Percentiles rank a stretch among this genome's conserved stretches.
These are phyloP conservation scores for Drosophila fulvimacula DNA, from an alignment of 2,888 invertebrate species.

Conservation along the genomic window DNA sequence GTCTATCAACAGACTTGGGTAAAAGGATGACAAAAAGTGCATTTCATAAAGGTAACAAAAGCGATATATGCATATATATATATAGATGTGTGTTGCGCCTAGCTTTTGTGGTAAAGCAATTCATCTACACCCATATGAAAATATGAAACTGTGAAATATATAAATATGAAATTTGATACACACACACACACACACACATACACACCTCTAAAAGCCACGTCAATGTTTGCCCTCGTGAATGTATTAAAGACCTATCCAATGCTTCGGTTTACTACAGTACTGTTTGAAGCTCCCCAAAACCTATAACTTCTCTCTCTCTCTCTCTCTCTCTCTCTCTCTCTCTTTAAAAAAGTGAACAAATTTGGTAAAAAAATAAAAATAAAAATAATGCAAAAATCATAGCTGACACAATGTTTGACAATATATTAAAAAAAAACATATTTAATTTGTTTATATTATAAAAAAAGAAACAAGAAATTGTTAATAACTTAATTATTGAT, in stretches of 20 bases:
- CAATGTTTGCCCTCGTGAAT: constrained; percentile 57
- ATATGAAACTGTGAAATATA: background rate
- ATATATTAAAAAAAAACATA: constrained; percentile 41
- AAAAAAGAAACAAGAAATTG: constrained; percentile 58
- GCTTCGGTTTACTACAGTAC: constrained; percentile 39
- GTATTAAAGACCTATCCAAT: constrained; percentile 36
- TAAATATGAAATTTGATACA: constrained; percentile 21
- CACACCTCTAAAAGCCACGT: constrained; percentile 36
- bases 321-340: constrained; percentile 3
- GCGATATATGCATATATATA: constrained; percentile 16
- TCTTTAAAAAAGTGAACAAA: constrained; percentile 48
- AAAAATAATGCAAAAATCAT: constrained; percentile 79
- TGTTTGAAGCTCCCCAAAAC: constrained; percentile 38
- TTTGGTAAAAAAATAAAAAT: constrained; percentile 34
- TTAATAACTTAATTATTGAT: constrained; percentile 72
- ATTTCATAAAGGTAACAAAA: constrained; percentile 72
- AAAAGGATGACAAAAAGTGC: constrained; percentile 59
- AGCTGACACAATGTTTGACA: constrained; percentile 85
- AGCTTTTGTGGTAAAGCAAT: constrained; percentile 70
- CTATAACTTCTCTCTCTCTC: constrained; percentile 18
- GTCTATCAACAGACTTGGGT: constrained; percentile 75
- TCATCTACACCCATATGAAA: constrained; percentile 40
- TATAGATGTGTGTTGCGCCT: constrained; percentile 36
- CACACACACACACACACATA: background rate
- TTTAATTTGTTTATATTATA: constrained; percentile 38